These are phyloP conservation scores for Scolopax bukidnonensis DNA, from an alignment of 2,797 vertebrate genomes.

Conservation along the genomic window DNA sequence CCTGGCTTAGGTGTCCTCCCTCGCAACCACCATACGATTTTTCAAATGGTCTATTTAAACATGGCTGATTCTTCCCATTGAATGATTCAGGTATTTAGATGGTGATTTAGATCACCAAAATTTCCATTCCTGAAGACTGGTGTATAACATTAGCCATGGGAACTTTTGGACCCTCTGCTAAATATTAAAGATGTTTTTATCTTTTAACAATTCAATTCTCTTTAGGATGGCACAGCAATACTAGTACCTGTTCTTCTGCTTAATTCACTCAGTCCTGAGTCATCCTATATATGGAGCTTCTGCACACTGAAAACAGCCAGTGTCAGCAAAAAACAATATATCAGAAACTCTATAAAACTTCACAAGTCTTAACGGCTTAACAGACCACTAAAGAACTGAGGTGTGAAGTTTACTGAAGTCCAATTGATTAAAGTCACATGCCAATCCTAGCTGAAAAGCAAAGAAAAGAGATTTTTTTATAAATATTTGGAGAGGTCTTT, in stretches of 20 bases:
- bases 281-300: background rate
- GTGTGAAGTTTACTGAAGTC: slow-evolving; percentile 51
- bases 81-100: background rate
- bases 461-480: slow-evolving; percentile 1
- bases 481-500: slow-evolving; percentile 49
- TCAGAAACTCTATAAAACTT: slow-evolving; percentile 27
- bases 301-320: background rate
- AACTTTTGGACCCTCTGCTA: background rate
- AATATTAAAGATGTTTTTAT: background rate
- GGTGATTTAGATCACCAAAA: background rate
- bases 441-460: slow-evolving; percentile 21
- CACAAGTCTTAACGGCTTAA: slow-evolving; percentile 16
- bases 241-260: background rate
- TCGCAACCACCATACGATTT: fast-evolving
- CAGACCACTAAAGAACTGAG: slow-evolving; percentile 5
- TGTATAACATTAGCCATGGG: background rate
- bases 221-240: background rate
- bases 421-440: slow-evolving; percentile 36
- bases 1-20: background rate
- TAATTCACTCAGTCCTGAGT: background rate
- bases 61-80: background rate
- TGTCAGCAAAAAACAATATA: slow-evolving; percentile 6
- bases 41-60: background rate
- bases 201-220: background rate
- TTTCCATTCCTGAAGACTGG: background rate